Base-by-base conservation (phyloP, 1,140 invertebrate genomes). In the Belonocnema kinseyi region DNA sequence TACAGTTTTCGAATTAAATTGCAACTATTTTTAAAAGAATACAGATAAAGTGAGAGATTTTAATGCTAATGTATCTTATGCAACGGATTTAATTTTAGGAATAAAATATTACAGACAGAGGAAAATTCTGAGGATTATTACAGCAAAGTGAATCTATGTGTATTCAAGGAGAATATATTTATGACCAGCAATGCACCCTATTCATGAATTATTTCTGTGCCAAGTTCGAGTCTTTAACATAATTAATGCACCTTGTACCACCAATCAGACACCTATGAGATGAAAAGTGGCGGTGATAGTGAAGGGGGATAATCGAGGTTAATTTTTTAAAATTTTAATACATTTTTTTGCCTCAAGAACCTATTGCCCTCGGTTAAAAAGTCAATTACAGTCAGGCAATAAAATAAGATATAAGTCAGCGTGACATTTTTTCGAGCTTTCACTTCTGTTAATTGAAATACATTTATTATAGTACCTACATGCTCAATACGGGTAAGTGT, bases 151-250 rank as follows among this genome's bases (percentile, higher is more conserved):
- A 26, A 11, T 61, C 21, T 33, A 26, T 14, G 2, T 26, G 11
- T 21, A 33, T 13, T 66, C 58, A n/a, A 26, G 56, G 21, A 13
- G 56, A 61, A 61, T 66, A 21, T 61, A 61, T 26, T 40, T 61
- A 13, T 12, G 58, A 7, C 26, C 26, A 61, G 58, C 21, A 21
- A 56, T 53, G 14, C 13, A 19, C 14, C 21, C 16, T 26, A 26
- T 26, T 61, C 56, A 66, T 21, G 58, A 66, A 66, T 21, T 66
- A 66, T 66, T 66, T 66, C 58, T 66, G 26, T 40, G 10, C 21
- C 58, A 14, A 26, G 58, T 26, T 3, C 26, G 21, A 16, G 21
- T 14, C 26, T 66, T 66, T 26, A 66, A 61, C 19, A 26, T 13
- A 66, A 66, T 66, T 66, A 66, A 66, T 40, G 16, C 26, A 66